Evolutionary conservation across 2,797 vertebrate genomes (phyloP).

Genomic region (Macroramphosus scolopax): DNA sequence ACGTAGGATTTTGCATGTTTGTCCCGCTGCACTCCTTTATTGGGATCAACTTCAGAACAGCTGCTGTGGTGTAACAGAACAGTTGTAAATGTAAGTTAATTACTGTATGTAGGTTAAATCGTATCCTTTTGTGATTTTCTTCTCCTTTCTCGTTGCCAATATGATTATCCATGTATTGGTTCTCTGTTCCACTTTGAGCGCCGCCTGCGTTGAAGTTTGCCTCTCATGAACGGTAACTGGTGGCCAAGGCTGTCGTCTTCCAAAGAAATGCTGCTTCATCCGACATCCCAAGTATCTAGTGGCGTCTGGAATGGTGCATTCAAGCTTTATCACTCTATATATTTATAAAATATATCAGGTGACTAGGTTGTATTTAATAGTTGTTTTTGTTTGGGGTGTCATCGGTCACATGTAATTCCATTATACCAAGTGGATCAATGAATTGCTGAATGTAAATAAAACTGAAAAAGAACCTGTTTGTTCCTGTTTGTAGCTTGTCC

Average conservation of each 20-base stretch:
- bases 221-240: background rate
- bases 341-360: background rate
- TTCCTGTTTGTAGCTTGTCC: too few species aligned
- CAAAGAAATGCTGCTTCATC: background rate
- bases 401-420: too few species aligned
- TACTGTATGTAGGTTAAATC: conserved; percentile 17
- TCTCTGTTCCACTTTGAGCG: background rate
- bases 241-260: background rate
- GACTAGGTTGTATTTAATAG: background rate
- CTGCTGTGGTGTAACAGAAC: conserved; percentile 15
- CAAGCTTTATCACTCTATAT: background rate
- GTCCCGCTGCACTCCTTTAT: background rate
- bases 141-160: conserved; percentile 10
- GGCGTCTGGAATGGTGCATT: too few species aligned
- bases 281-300: too few species aligned
- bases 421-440: too few species aligned
- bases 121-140: conserved; percentile 12
- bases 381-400: too few species aligned
- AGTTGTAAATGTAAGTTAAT: conserved; percentile 2
- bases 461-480: too few species aligned
- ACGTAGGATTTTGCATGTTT: background rate
- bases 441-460: too few species aligned
- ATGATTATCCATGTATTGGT: background rate
- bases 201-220: too few species aligned
- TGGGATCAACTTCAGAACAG: conserved; percentile 22